Base-by-base conservation (phyloP, 2,797 vertebrate species). In the Anableps anableps region DNA sequence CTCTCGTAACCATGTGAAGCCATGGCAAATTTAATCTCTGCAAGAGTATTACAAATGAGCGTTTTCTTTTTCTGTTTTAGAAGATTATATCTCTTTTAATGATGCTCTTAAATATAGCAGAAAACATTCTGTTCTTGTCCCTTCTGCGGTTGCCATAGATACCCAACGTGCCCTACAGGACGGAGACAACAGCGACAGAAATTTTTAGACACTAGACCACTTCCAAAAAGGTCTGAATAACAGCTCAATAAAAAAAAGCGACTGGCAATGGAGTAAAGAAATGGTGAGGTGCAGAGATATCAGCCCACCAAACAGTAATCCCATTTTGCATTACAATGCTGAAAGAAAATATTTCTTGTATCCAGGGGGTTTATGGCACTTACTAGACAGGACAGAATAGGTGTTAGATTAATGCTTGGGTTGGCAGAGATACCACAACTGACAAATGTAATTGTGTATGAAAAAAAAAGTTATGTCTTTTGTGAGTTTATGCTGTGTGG, bases 91-190 rank as follows among this genome's bases (percentile, higher is more conserved):
- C 74, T 85, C 62, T 34, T 84, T 80, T 81, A 83, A 81, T 34
- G 41, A 60, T 81, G 64, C 70, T 71, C 58, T 80, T 75, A 85
- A 74, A 90, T 85, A 77, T 38, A 79, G 55, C 58, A 60, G 66
- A 80, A 77, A 78, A 68, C 16, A 23, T 62, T 45, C 70, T 84
- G 80, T 70, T 90, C 78, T 51, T 79, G 82, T 86, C 87, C 50
- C 53, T 72, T 77, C 83, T 80, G 78, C 53, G 14, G 94, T 94
- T 93, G 88, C 92, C 89, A 93, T 93, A 86, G 94, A 86, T 90
- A 94, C 91, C 55, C 34, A 79, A 71, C 8, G 43, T 81, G 84
- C 90, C 78, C 72, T 13, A 81, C 81, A 89, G 88, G 83, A 93
- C 45, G 3, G 71, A 80, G 74, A 83, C 80, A 60, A 73, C 71